Evolutionary conservation across 2,888 invertebrate genomes (phyloP).

Genomic region (Callinectes sapidus): DNA sequence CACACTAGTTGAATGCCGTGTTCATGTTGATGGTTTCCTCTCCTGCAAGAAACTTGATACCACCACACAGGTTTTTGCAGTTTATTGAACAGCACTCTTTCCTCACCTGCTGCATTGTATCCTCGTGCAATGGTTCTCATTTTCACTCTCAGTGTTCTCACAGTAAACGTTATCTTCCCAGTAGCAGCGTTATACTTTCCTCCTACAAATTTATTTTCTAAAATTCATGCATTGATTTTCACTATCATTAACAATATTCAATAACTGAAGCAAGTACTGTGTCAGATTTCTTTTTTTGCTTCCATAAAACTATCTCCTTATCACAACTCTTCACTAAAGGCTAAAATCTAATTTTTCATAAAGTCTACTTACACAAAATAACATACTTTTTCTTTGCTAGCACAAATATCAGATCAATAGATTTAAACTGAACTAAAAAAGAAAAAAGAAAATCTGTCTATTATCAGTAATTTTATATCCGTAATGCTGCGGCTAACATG

Average conservation of each 20-base stretch:
- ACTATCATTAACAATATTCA: neutral
- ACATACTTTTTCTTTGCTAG: neutral
- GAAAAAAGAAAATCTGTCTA: neutral
- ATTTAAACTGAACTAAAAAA: neutral
- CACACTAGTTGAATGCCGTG: neutral
- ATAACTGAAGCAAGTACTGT: too few relatives aligned
- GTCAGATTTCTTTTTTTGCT: neutral
- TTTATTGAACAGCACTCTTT: neutral
- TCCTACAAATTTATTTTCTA: neutral
- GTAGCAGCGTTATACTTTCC: neutral
- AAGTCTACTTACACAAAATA: neutral
- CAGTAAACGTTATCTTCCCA: neutral
- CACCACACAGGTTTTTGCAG: neutral
- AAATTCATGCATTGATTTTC: neutral
- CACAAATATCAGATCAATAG: neutral
- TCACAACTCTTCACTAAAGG: neutral
- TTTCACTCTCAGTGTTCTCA: neutral
- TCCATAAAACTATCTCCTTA: neutral
- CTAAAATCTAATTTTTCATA: neutral
- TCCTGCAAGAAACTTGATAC: neutral
- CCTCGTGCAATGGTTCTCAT: neutral
- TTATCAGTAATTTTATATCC: neutral
- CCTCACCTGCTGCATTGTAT: neutral
- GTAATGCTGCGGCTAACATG: neutral
- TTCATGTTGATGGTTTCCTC: neutral